Base-by-base conservation (phyloP, 1,140 invertebrate species). In the Philotrypesis tridentata region DNA sequence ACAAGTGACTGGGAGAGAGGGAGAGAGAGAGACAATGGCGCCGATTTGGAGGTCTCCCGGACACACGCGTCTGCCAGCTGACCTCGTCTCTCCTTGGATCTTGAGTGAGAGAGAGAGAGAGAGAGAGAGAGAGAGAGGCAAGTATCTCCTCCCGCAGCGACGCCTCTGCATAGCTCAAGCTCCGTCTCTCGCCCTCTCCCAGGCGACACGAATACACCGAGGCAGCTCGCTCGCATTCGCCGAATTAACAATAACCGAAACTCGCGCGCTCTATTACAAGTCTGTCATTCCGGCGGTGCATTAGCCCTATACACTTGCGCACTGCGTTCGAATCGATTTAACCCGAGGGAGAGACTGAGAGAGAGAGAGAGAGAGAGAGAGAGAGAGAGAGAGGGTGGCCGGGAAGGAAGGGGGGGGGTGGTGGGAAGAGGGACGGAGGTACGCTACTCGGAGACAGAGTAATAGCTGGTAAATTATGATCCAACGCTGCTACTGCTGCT, bases 221-320 rank as follows among this genome's bases (percentile, higher is more conserved):
- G 21, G 21, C 17, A 21, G 48, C 21, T 27, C 6, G 61, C 23
- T 78, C 63, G 31, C 63, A 67, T 77, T 63, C 65, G 40, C 33
- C 25, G 72, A 79, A 76, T 83, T 83, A 83, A 80, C 78, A 80
- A 80, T 80, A 83, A 83, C 48, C 74, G 48, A 80, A 77, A 79
- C 82, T 79, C 61, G 37, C 71, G 60, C 48, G 37, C 71, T 68
- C 48, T 43, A 70, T 79, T 83, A 78, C 67, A 37, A 33, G 37
- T 79, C 77, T 70, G 82, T 83, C 82, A 79, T 83, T 73, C 71
- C 65, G 43, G 0, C 14, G 63, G 55, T 65, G 55, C 79, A 80
- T 80, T 80, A 80, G 67, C 70, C 65, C 21, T n/a, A n/a, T n/a
- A n/a, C n/a, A n/a, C n/a, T n/a, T n/a, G n/a, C 14, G 27, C 11